phyloP scores from a whole-genome alignment of 2,888 invertebrate species.

The Marasmarcha lunaedactyla region DNA sequence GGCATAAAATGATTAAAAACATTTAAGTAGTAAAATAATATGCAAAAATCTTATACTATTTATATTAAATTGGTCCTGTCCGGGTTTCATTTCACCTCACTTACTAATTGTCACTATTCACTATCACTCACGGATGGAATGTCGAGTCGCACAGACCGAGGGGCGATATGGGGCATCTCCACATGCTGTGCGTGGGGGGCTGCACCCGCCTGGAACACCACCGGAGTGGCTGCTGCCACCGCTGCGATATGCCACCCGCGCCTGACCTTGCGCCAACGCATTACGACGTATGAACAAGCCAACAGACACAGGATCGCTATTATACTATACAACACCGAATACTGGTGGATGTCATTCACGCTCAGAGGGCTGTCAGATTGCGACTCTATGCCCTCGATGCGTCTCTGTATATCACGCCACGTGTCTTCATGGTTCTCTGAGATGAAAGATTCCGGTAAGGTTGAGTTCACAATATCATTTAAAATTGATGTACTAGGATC shows the following conservation, averaged over 20 bases:
- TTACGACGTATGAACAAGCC: background rate
- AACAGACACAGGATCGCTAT: background rate
- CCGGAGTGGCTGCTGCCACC: background rate
- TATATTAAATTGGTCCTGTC: no score
- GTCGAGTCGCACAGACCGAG: background rate
- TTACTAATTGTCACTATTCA: no score
- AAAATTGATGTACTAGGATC: background rate
- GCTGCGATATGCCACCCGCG: background rate
- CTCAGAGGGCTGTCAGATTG: background rate
- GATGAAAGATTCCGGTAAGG: background rate
- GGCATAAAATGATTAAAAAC: no score
- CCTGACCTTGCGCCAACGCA: background rate
- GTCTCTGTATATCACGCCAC: background rate
- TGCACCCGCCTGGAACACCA: background rate
- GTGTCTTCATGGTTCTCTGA: background rate
- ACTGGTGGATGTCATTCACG: constrained; percentile 1
- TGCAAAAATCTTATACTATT: no score
- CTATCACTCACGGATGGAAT: background rate
- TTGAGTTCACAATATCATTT: background rate
- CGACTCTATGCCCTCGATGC: background rate
- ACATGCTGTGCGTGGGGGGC: background rate
- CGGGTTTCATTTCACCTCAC: no score
- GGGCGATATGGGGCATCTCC: background rate
- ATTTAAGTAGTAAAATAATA: no score
- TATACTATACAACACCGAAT: background rate